phyloP scores from a whole-genome alignment of 2,888 invertebrate genomes.

The Baccha elongata region DNA sequence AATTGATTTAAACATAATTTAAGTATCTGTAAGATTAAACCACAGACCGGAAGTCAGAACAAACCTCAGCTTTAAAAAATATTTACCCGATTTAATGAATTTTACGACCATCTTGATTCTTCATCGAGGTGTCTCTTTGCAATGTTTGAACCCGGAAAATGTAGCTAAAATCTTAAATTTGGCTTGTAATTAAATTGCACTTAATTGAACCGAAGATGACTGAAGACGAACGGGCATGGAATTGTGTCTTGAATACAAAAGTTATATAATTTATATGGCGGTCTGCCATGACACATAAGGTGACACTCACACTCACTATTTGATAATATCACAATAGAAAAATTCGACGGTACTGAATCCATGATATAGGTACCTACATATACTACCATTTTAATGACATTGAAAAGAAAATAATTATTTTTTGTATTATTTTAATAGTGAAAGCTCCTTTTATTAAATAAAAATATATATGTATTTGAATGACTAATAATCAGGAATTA shows the following conservation, averaged over 20 bases:
- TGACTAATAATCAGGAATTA: not conserved
- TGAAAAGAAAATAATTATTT: slow-evolving; percentile 52
- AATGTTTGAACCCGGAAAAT: slow-evolving; percentile 15
- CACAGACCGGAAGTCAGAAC: not conserved
- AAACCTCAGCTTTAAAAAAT: no score
- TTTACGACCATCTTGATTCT: no score
- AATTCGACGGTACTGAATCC: not conserved
- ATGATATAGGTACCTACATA: slow-evolving; percentile 6
- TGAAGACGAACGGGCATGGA: slow-evolving; percentile 4
- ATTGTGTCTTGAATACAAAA: slow-evolving; percentile 9
- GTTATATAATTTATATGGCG: slow-evolving; percentile 1
- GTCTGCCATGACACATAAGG: slow-evolving; percentile 4
- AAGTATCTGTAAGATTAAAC: not conserved
- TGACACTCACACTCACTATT: slow-evolving; percentile 5
- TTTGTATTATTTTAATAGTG: slow-evolving; percentile 1
- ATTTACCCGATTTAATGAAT: no score
- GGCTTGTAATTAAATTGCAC: slow-evolving; percentile 17
- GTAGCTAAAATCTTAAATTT: slow-evolving; percentile 4
- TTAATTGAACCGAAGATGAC: not conserved
- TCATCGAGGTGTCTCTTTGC: no score
- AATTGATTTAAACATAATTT: slow-evolving; percentile 12
- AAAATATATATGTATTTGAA: not conserved
- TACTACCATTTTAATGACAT: slow-evolving; percentile 35
- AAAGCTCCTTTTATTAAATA: slow-evolving; percentile 9
- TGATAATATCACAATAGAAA: not conserved